Conservation (phyloP, 92 coral and sea anemone genomes). For the Diadumene lineata region DNA sequence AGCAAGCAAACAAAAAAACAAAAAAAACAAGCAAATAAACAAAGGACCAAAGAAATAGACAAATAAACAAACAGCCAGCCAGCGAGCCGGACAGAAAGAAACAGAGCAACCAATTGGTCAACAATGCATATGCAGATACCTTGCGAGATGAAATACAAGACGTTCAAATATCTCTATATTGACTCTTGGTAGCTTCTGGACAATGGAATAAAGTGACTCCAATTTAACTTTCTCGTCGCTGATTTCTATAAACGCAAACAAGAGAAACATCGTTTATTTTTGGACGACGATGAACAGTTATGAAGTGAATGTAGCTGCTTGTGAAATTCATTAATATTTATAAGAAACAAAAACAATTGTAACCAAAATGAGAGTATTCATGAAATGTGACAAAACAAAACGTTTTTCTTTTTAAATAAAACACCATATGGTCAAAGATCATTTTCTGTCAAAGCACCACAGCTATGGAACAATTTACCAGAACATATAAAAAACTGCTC, state of each 20-base stretch:
- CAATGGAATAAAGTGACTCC: conserved; percentile 65
- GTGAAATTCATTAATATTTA: background rate
- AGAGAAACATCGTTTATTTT: background rate
- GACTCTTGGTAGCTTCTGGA: conserved; percentile 83
- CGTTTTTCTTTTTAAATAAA: too few relatives aligned
- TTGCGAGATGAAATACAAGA: conserved; percentile 86
- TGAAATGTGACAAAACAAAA: background rate
- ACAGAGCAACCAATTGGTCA: too few relatives aligned
- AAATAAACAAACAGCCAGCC: too few relatives aligned
- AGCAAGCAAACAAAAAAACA: too few relatives aligned
- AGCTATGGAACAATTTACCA: too few relatives aligned
- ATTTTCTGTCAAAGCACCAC: too few relatives aligned
- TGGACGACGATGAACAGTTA: background rate
- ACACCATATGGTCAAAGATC: too few relatives aligned
- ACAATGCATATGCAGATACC: conserved; percentile 44
- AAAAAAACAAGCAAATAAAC: too few relatives aligned
- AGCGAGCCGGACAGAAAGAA: background rate
- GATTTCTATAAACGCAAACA: conserved; percentile 46
- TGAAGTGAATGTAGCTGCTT: background rate
- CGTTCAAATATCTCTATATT: conserved; percentile 82
- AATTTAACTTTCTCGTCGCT: conserved; percentile 70
- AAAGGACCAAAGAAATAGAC: too few relatives aligned
- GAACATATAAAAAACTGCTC: too few relatives aligned
- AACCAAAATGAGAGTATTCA: background rate
- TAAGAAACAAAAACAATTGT: background rate